Percentiles rank a stretch among this genome's conserved stretches.
Conservation (phyloP, 2,113 vertebrate genomes). For the Sinocyclocheilus maitianheensis region DNA sequence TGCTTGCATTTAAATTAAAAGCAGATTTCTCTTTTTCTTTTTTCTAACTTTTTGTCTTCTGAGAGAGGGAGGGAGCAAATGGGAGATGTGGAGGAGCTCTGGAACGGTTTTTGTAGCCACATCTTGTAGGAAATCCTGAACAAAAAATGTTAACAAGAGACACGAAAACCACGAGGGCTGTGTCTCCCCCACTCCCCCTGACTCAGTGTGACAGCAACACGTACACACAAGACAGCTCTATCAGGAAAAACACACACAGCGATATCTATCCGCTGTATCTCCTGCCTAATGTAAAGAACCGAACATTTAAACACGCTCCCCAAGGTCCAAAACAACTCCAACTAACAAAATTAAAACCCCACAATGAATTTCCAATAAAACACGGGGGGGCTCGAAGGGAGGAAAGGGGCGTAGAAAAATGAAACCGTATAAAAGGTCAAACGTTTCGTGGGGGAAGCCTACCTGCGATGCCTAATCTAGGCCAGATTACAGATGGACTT, state of each 20-base stretch:
- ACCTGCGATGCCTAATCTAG: conserved; percentile 66
- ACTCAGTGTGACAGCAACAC: conserved; percentile 54
- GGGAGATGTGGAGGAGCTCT: conserved; percentile 61
- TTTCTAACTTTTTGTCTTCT: conserved; percentile 50
- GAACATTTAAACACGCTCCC: conserved; percentile 23
- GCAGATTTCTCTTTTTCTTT: conserved; percentile 66
- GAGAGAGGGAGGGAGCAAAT: conserved; percentile 51
- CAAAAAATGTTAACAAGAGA: conserved; percentile 78
- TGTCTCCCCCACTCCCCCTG: conserved; percentile 60
- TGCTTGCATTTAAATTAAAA: conserved; percentile 74
- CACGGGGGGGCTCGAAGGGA: neutral
- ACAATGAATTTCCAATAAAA: conserved; percentile 53
- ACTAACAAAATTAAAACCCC: conserved; percentile 44
- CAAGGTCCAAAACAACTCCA: conserved; percentile 42
- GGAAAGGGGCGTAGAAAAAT: conserved; percentile 50
- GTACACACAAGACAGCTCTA: conserved; percentile 52
- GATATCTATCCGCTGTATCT: conserved; percentile 56
- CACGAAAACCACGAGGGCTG: conserved; percentile 68
- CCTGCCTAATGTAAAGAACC: conserved; percentile 21
- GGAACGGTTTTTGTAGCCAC: conserved; percentile 68
- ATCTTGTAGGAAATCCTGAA: conserved; percentile 77
- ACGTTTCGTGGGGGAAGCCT: conserved; percentile 52
- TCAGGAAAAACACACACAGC: conserved; percentile 41
- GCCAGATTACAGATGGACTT: conserved; percentile 59
- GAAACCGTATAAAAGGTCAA: conserved; percentile 58